A percentile compares a stretch with the other conserved stretches of the same genome.
Evolutionary conservation across 2,888 invertebrate species (phyloP).

Genomic region (Lithophane socia): DNA sequence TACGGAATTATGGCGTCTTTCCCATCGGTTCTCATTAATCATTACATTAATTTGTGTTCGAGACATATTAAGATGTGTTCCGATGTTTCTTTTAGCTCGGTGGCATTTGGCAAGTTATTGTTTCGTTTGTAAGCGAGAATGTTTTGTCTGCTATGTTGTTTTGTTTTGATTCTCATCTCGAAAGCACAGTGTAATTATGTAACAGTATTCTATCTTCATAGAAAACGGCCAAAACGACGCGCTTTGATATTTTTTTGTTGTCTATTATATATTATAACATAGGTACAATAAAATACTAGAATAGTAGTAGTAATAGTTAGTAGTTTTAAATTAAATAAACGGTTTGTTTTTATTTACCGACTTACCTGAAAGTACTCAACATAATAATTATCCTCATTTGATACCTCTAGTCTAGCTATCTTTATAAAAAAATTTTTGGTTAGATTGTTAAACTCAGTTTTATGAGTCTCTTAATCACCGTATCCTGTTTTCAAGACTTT

Average conservation of each 20-base stretch:
- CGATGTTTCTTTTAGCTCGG: constrained; percentile 21
- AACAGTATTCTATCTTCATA: too few relatives aligned
- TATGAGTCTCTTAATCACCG: neutral
- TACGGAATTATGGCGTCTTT: neutral
- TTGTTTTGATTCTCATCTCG: neutral
- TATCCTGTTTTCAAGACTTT: constrained; percentile 3
- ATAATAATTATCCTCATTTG: neutral
- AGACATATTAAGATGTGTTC: constrained; percentile 33
- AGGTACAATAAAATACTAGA: too few relatives aligned
- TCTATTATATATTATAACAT: too few relatives aligned
- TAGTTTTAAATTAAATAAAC: too few relatives aligned
- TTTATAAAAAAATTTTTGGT: too few relatives aligned
- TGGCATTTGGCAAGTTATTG: constrained; percentile 24
- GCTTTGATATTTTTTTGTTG: too few relatives aligned
- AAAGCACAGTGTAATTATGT: neutral
- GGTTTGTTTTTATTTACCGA: neutral
- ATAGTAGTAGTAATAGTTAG: too few relatives aligned
- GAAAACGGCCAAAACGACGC: too few relatives aligned
- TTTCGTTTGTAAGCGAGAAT: constrained; percentile 5
- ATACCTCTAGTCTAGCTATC: too few relatives aligned
- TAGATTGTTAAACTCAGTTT: too few relatives aligned
- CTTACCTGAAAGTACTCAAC: too few relatives aligned
- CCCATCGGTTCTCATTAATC: constrained; percentile 42
- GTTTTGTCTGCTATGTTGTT: neutral
- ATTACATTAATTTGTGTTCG: constrained; percentile 46